phyloP scores from a whole-genome alignment of 1,140 invertebrate genomes.

The Melipona quadrifasciata region DNA sequence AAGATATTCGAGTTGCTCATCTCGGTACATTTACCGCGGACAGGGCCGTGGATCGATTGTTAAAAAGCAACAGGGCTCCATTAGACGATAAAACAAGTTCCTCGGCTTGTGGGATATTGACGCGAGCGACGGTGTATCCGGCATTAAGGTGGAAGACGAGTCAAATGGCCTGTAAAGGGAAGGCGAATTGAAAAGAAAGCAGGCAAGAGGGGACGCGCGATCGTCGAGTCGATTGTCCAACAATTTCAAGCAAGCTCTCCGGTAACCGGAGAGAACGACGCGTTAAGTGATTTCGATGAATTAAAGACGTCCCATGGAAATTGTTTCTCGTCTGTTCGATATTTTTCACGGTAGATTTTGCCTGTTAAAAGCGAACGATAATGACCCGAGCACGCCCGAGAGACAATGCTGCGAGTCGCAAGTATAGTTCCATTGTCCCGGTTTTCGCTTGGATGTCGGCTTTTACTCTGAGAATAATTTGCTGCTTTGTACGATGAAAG shows the following conservation, averaged over 20 bases:
- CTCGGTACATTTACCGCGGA: slow-evolving; percentile 27
- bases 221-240: not conserved
- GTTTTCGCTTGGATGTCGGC: slow-evolving; percentile 31
- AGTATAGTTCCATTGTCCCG: slow-evolving; percentile 23
- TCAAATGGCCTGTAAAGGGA: slow-evolving; percentile 52
- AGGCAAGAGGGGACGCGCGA: not conserved
- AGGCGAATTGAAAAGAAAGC: slow-evolving; percentile 16
- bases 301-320: slow-evolving; percentile 14
- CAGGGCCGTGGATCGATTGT: not conserved
- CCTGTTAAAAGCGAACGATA: slow-evolving; percentile 6
- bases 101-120: slow-evolving; percentile 36
- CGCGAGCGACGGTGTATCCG: slow-evolving; percentile 13
- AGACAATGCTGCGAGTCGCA: slow-evolving; percentile 21
- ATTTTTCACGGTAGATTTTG: slow-evolving; percentile 30
- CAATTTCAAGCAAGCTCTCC: not conserved
- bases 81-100: slow-evolving; percentile 42
- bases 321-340: not conserved
- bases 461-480: slow-evolving; percentile 15
- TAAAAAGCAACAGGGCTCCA: slow-evolving; percentile 40
- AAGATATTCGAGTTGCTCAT: slow-evolving; percentile 8
- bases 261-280: not conserved
- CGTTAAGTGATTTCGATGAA: slow-evolving; percentile 51
- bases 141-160: slow-evolving; percentile 21
- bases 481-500: slow-evolving; percentile 10
- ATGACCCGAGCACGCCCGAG: slow-evolving; percentile 18